Evolutionary conservation across 2,113 vertebrate genomes (phyloP), one percentile per base, ranked within the genome.

Genomic region (Cettia cetti): DNA sequence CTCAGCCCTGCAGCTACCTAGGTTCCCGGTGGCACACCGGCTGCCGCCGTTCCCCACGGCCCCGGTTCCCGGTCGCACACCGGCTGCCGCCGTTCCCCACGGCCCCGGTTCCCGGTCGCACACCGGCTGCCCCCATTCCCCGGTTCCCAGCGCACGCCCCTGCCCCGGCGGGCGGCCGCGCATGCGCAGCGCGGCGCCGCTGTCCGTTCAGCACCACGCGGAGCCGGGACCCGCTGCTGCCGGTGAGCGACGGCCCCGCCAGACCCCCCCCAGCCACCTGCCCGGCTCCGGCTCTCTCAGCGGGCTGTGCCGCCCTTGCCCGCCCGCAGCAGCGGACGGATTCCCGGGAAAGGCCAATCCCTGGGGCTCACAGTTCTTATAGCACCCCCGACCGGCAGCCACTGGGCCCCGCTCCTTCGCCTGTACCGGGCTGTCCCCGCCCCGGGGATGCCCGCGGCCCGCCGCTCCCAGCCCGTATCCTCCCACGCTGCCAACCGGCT

Each of bases 171-270:
- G 42, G 13, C 6, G 12, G 49, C 1, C 16, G 91, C 89, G 88
- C 91, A 93, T 93, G 45, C 33, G 64, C 49, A 7, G 5, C 2
- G 19, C 21, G 9, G 39, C 10, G 88, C 90, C 87, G 96, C 97
- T 97, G 97, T 97, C 94, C 94, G 11, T 96, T 96, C 96, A 96
- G 97, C 95, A 97, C 97, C 94, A 89, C 13, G 86, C 54, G 69
- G 85, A 81, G 40, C 86, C 35, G 75, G 77, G 70, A 76, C 53
- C 39, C 40, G 47, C 70, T 8, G 64, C 52, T 60, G 53, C 76
- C 54, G 89, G 86, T 90, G 85, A 86, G 86, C 52, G 65, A 54
- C 65, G 66, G 71, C 31, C 72, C 77, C 23, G 42, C 37, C 56
- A 9, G 10, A 30, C 9, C 15, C 10, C 45, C 45, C 13, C 26